Evolutionary conservation across 2,888 invertebrate genomes (phyloP), one percentile per base, ranked within the genome.

Genomic region (Protodeltote pygarga): DNA sequence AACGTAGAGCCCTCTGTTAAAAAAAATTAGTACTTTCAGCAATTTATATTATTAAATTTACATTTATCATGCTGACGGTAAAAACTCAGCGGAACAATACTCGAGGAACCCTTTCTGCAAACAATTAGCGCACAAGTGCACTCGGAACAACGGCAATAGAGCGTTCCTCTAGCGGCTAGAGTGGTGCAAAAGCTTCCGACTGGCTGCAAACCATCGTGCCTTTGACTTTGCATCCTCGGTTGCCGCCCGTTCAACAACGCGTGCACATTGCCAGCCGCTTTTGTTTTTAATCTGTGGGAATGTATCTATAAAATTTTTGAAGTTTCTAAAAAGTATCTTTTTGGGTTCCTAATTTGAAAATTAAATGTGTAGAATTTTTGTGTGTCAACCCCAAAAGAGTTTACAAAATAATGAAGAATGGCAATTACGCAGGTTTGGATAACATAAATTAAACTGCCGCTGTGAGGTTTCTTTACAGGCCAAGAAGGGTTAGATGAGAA

Each of bases 81-180:
- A 71, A 77, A 83, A 84, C 71, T 83, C 73, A 69, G 61, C 58
- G 46, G 72, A 85, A 89, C 89, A 89, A 90, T 90, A 87, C 87
- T 89, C 72, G 75, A 84, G 73, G 79, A 87, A 89, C 91, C 91
- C 91, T 89, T 89, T 88, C 91, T 83, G 89, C 89, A 88, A 89
- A 92, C 91, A 91, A 92, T 92, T 91, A 90, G 84, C 82, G 89
- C 77, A 73, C 81, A 78, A 91, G 90, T 82, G 87, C 85, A 71
- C 89, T 89, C 65, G 60, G 73, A 87, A 90, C 89, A 90, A 89
- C 88, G 76, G 87, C 85, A 81, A 87, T 87, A 83, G 84, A 81
- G 79, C 79, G 72, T 75, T 83, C 82, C 84, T 63, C 79, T 73
- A 42, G 57, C 66, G 38, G 65, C 42, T 54, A 72, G 73, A 75